Evolutionary conservation across 2,113 vertebrate species (phyloP).

Genomic region (Neomonachus schauinslandi): DNA sequence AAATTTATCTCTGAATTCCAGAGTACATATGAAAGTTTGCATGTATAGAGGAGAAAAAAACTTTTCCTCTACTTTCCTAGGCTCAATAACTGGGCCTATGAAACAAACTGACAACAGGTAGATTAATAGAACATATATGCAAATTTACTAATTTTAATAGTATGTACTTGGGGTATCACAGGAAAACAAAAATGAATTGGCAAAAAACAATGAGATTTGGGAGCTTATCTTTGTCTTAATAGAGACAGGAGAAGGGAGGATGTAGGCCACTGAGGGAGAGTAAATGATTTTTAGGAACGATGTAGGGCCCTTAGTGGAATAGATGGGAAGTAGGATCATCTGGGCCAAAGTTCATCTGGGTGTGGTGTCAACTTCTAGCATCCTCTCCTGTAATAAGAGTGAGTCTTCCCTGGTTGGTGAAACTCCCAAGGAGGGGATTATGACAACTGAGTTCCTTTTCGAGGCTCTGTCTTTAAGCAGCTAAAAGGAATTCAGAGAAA

Average conservation of each 20-base stretch:
- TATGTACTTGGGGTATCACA: background rate
- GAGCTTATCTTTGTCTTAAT: background rate
- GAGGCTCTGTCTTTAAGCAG: background rate
- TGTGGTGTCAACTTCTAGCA: background rate
- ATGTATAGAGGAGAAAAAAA: background rate
- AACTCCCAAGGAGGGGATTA: background rate
- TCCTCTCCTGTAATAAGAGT: background rate
- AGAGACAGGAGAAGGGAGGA: too few species aligned
- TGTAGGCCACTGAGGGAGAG: background rate
- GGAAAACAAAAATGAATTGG: background rate
- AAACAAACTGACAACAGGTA: background rate
- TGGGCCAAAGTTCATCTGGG: background rate
- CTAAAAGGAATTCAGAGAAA: background rate
- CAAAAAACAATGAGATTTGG: background rate
- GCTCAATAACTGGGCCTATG: background rate
- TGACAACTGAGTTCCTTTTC: background rate
- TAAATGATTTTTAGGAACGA: background rate
- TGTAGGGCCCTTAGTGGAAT: background rate
- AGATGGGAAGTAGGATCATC: background rate
- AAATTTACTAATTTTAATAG: background rate
- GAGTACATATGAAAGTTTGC: background rate
- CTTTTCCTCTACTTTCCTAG: background rate
- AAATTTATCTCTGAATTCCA: background rate
- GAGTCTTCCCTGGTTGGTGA: background rate
- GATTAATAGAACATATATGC: background rate